Percentiles rank a stretch among this genome's conserved stretches.
These are phyloP conservation scores for Discoglossus pictus DNA, from an alignment of 2,797 vertebrate species.

Conservation along the genomic window DNA sequence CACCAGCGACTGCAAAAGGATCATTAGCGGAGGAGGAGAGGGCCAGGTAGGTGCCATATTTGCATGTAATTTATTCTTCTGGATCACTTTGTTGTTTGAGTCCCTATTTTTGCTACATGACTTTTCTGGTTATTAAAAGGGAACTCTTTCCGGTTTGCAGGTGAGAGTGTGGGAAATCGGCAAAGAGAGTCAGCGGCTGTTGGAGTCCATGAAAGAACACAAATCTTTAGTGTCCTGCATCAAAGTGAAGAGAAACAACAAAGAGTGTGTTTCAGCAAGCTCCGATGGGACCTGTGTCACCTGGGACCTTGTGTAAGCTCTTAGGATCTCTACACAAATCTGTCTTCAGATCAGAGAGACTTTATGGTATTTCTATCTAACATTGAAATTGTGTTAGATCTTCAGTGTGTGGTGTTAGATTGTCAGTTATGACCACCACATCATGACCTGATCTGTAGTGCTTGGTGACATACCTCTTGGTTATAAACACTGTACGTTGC, in stretches of 20 bases:
- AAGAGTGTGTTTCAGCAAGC: conserved; percentile 83
- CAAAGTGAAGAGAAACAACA: conserved; percentile 77
- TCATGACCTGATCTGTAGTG: too few relatives aligned
- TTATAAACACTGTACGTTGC: too few relatives aligned
- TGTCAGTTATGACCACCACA: too few relatives aligned
- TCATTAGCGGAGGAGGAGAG: conserved; percentile 85
- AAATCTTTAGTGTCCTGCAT: conserved; percentile 77
- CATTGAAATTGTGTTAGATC: too few relatives aligned
- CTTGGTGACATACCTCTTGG: too few relatives aligned
- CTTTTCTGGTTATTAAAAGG: neutral
- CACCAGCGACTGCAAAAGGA: conserved; percentile 76
- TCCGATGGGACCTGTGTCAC: conserved; percentile 85
- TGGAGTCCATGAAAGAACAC: conserved; percentile 80
- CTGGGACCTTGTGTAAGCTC: conserved; percentile 88
- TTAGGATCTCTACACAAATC: neutral
- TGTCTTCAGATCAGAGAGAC: too few relatives aligned
- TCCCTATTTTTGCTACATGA: too few relatives aligned
- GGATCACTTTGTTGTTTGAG: neutral
- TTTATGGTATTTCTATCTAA: too few relatives aligned
- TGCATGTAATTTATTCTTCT: too few relatives aligned
- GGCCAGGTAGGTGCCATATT: conserved; percentile 76
- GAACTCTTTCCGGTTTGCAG: conserved; percentile 60
- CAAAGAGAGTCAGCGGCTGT: conserved; percentile 64
- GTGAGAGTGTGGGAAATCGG: conserved; percentile 82
- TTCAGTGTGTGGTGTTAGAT: too few relatives aligned